phyloP scores from a whole-genome alignment of 2,113 vertebrate genomes.

The Corynorhinus townsendii region DNA sequence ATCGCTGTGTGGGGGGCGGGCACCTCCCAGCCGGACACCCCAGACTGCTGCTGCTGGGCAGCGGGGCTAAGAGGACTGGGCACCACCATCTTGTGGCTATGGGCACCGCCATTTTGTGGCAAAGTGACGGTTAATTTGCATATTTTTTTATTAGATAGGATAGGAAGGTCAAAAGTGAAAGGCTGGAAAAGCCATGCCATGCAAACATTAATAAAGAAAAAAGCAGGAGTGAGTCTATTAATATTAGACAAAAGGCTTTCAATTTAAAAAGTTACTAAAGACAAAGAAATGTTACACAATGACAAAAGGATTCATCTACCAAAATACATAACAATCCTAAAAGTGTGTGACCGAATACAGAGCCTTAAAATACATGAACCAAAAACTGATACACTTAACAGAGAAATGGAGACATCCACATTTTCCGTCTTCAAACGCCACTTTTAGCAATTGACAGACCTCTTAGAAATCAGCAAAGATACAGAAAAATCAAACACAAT shows the following conservation, averaged over 20 bases:
- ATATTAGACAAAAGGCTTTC: not conserved
- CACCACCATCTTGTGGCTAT: too few species aligned
- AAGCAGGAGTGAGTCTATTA: not conserved
- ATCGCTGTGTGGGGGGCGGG: too few species aligned
- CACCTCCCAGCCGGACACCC: too few species aligned
- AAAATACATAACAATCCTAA: not conserved
- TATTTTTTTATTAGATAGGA: too few species aligned
- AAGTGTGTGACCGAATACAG: not conserved
- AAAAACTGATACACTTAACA: accelerated
- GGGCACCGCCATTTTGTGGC: too few species aligned
- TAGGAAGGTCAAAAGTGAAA: not conserved
- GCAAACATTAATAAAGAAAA: not conserved
- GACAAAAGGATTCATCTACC: accelerated
- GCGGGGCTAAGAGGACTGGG: too few species aligned
- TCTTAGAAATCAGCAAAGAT: not conserved
- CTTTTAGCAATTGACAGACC: too few species aligned
- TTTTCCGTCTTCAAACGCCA: accelerated
- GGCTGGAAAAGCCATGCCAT: accelerated
- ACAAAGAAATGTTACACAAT: not conserved
- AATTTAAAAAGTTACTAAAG: not conserved
- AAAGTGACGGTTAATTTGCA: too few species aligned
- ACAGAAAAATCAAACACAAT: accelerated
- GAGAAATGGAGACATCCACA: not conserved
- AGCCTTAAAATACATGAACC: accelerated
- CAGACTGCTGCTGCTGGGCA: too few species aligned